Base-by-base conservation (phyloP, 1,140 invertebrate genomes). In the Bemisia tabaci region DNA sequence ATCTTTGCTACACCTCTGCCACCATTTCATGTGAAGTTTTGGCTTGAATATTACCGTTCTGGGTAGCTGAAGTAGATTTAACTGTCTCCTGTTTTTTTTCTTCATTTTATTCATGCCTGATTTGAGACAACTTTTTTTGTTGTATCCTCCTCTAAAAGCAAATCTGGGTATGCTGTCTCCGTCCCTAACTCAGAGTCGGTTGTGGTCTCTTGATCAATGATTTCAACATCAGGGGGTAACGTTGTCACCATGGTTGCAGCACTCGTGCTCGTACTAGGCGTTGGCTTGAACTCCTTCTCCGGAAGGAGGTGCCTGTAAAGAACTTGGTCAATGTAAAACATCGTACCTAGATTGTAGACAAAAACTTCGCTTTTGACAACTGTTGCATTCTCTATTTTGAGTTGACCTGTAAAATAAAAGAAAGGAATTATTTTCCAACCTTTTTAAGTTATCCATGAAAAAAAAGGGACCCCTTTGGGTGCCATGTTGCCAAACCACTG, bases 331-430 rank as follows among this genome's bases (percentile, higher is more conserved):
- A 83, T 79, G 70, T 80, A 83, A 72, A 81, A 84, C 82, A 84
- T 83, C 66, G 82, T 84, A 59, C 82, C 82, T 67, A 84, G 70
- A 73, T 84, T 84, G 69, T 84, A 84, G 12, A 84, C 82, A 72
- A 83, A 84, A 22, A 83, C 80, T 73, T 84, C 82, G 70, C 79
- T 81, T 73, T 83, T 80, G 2, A 82, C 77, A 17, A 83, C 81
- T 27, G 77, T 79, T 12, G 81, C 78, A 70, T 80, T 76, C 68
- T 76, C 77, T 48, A 65, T 22, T n/a, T 22, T 60, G 9, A 60
- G 58, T 65, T 60, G 63, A 27, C 22, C 27, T 65, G 26, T 65
- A 22, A 17, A 25, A 26, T 33, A 48, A 21, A 65, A 65, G 9
- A 48, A 48, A 48, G 33, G 33, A 48, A 9, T 48, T 12, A 17